A percentile compares a stretch with the other conserved stretches of the same genome.
Conservation (phyloP, 2,888 invertebrate species). For the Leistus spinibarbis region DNA sequence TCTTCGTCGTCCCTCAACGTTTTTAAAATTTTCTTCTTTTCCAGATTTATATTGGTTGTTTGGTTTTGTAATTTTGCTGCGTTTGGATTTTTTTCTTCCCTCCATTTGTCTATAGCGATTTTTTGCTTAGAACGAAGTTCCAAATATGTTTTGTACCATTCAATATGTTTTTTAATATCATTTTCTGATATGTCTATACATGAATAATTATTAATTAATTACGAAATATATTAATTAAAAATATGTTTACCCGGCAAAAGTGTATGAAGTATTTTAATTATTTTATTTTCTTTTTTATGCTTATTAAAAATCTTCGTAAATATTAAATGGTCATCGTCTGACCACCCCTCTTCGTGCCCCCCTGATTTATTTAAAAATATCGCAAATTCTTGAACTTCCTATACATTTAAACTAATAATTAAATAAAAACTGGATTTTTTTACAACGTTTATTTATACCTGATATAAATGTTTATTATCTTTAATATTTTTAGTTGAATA, state of each 20-base stretch:
- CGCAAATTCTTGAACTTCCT: slow-evolving; percentile 64
- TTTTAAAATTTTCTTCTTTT: slow-evolving; percentile 26
- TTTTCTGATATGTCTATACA: slow-evolving; percentile 52
- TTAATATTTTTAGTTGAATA: slow-evolving; percentile 36
- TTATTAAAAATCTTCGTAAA: slow-evolving; percentile 57
- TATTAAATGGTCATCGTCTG: slow-evolving; percentile 62
- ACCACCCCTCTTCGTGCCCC: slow-evolving; percentile 65
- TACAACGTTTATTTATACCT: too few relatives aligned
- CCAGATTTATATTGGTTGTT: slow-evolving; percentile 29
- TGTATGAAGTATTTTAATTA: slow-evolving; percentile 47
- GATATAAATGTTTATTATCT: slow-evolving; percentile 42
- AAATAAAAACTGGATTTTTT: background rate
- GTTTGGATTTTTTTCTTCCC: slow-evolving; percentile 47
- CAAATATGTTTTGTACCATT: slow-evolving; percentile 59
- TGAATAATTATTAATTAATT: background rate
- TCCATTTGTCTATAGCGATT: slow-evolving; percentile 57
- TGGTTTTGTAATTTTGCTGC: background rate
- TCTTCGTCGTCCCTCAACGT: slow-evolving; percentile 14
- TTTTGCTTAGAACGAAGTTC: slow-evolving; percentile 56
- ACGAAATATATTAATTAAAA: background rate
- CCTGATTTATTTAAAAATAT: slow-evolving; percentile 60
- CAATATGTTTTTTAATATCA: slow-evolving; percentile 57
- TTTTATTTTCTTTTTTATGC: slow-evolving; percentile 47
- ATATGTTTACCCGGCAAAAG: slow-evolving; percentile 49
- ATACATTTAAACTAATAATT: slow-evolving; percentile 46